Base-by-base conservation (phyloP, 2,797 vertebrate species). In the Garrulus glandarius region DNA sequence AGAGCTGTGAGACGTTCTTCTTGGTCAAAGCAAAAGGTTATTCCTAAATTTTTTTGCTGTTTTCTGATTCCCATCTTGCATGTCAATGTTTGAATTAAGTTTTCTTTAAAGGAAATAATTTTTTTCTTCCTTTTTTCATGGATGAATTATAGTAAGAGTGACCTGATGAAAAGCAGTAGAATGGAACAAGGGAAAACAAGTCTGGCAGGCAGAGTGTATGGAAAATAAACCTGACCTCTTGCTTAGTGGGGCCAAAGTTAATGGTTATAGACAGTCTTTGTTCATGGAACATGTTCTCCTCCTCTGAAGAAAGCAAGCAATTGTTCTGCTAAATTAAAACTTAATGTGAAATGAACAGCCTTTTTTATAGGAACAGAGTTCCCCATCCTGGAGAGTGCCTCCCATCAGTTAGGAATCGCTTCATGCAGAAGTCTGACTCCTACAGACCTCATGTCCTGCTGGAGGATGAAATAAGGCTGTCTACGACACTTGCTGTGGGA, bases 171-270 rank as follows among this genome's bases (percentile, higher is more conserved):
- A 97, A 83, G 53, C 93, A 94, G 65, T 88, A 93, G 71, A 91
- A 82, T 67, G 78, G 81, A 96, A 96, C 68, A 89, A 91, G 87
- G 59, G 26, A 87, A 82, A 92, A 89, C 75, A 70, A 29, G 76
- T 81, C 84, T 95, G 87, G 50, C 85, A 93, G 82, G 52, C 79
- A 76, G 11, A 78, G 56, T 15, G n/a, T n/a, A 50, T 46, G 78
- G 86, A 95, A 97, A 97, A 94, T 84, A 92, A 95, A 93, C 70
- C 63, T 90, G 87, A 90, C 92, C 92, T 96, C 83, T 94, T 68
- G 68, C 47, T 95, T 79, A 81, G 85, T 61, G 75, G 70, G 41
- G 57, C 84, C 77, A 93, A 82, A 97, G 89, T 95, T 94, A 96
- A 96, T 95, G 86, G 94, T 95, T 96, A 95, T 71, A 92, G 79